A percentile compares a stretch with the other conserved stretches of the same genome.
These are phyloP conservation scores for Sebastes jordani DNA, from an alignment of 2,797 vertebrate species.

Conservation along the genomic window DNA sequence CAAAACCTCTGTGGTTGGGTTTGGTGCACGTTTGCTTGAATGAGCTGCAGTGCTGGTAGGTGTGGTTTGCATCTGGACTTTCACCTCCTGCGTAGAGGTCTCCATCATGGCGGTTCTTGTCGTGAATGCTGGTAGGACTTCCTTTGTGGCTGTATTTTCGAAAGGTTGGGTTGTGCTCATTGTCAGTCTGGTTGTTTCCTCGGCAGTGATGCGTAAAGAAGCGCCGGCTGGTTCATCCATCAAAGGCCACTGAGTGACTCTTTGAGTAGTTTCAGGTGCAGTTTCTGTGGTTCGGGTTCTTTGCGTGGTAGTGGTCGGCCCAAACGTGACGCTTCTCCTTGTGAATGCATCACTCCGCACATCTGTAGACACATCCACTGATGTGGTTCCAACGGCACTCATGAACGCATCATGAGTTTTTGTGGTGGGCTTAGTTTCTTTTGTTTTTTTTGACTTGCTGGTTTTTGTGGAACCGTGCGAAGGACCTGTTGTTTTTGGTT, in stretches of 20 bases:
- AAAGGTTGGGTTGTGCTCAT: conserved; percentile 13
- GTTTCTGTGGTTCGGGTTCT: conserved; percentile 8
- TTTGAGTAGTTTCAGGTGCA: conserved; percentile 20
- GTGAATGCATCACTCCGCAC: conserved; percentile 11
- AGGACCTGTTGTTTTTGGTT: background rate
- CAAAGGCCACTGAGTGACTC: background rate
- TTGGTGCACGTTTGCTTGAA: background rate
- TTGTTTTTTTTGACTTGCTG: conserved; percentile 10
- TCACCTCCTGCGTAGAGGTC: conserved; percentile 15
- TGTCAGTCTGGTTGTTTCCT: conserved; percentile 24
- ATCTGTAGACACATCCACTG: background rate
- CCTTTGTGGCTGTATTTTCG: conserved; percentile 5
- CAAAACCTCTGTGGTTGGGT: background rate
- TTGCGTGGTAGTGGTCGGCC: conserved; percentile 8
- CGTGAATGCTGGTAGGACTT: conserved; percentile 5
- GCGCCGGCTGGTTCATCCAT: conserved; percentile 10
- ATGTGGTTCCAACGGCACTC: background rate
- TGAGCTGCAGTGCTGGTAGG: conserved; percentile 4
- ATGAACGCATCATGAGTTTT: background rate
- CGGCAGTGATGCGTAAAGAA: background rate
- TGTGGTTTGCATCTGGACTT: conserved; percentile 15
- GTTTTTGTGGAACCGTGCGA: background rate
- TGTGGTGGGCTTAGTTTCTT: conserved; percentile 43
- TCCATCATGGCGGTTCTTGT: conserved; percentile 8
- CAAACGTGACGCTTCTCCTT: background rate